Evolutionary conservation across 2,113 vertebrate genomes (phyloP).

Genomic region (Emydura subglobosa): DNA sequence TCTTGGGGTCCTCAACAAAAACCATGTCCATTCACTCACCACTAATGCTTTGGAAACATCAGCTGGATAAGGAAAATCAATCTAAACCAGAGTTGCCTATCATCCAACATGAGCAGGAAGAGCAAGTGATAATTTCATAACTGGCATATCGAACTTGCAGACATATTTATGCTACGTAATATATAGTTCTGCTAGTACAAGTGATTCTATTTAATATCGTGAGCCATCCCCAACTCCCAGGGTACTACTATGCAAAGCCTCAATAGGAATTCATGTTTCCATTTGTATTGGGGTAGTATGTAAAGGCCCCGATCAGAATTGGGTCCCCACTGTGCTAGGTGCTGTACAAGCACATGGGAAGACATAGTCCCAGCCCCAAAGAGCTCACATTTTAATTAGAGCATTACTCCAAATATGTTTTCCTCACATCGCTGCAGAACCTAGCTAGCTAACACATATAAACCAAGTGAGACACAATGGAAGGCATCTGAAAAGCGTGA

Average conservation of each 20-base stretch:
- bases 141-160: neutral
- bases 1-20: constrained; percentile 31
- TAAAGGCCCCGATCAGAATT: neutral
- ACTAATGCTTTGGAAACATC: constrained; percentile 43
- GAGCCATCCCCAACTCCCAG: neutral
- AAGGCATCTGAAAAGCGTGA: neutral
- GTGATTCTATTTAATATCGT: neutral
- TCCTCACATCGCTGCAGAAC: neutral
- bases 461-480: neutral
- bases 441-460: neutral
- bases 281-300: neutral
- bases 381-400: neutral
- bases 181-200: fast-evolving
- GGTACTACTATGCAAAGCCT: neutral
- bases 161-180: neutral
- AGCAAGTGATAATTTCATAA: neutral
- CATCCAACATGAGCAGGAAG: constrained; percentile 29
- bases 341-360: neutral
- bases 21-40: fast-evolving
- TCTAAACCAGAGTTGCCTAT: constrained; percentile 27
- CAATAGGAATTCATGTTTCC: neutral
- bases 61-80: constrained; percentile 40
- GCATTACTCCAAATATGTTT: neutral
- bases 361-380: fast-evolving
- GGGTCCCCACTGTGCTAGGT: neutral